These are phyloP conservation scores for Cactoblastis cactorum DNA, from an alignment of 2,888 invertebrate genomes.

Conservation along the genomic window DNA sequence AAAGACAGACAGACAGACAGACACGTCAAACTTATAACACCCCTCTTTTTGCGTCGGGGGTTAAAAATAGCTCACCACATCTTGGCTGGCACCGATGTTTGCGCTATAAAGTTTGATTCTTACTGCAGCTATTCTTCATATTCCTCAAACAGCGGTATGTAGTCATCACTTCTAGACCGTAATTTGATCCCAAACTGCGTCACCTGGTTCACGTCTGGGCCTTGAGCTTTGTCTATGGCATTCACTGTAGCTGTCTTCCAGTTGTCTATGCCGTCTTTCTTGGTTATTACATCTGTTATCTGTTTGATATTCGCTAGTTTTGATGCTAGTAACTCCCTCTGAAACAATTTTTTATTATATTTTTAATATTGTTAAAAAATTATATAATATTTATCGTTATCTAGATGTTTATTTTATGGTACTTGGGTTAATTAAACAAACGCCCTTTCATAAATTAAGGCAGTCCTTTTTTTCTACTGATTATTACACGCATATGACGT, in stretches of 20 bases:
- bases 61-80: too few species aligned
- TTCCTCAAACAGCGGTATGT: conserved; percentile 61
- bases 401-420: too few species aligned
- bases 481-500: too few species aligned
- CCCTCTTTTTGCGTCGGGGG: too few species aligned
- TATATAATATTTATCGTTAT: too few species aligned
- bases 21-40: too few species aligned
- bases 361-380: too few species aligned
- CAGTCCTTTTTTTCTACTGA: too few species aligned
- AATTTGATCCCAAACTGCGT: conserved; percentile 62
- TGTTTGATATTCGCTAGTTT: conserved; percentile 51
- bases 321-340: conserved; percentile 55
- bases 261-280: conserved; percentile 41
- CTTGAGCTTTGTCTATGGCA: conserved; percentile 44
- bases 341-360: conserved; percentile 27
- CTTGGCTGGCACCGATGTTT: too few species aligned
- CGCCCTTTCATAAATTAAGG: too few species aligned
- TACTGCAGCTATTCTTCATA: conserved; percentile 44
- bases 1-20: too few species aligned
- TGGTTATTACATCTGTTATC: conserved; percentile 40
- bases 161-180: conserved; percentile 58
- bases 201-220: conserved; percentile 47
- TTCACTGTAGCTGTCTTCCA: conserved; percentile 48
- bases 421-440: too few species aligned
- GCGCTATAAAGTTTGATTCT: background rate